Base-by-base conservation (phyloP, 2,113 vertebrate genomes). In the Chrysochloris asiatica region DNA sequence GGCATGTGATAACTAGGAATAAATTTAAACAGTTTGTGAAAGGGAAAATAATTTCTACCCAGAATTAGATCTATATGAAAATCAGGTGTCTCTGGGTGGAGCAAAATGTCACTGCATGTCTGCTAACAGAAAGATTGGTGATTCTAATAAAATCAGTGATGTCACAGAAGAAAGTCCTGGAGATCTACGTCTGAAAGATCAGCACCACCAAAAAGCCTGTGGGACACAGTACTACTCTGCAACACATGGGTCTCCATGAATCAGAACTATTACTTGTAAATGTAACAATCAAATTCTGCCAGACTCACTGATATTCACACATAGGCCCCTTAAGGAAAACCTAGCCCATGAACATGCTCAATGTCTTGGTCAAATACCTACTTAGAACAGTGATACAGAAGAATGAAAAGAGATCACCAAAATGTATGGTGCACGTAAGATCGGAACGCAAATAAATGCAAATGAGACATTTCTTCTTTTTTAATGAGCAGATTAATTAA, bases 401-500 rank as follows among this genome's bases (percentile, higher is more conserved):
- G 41, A 81, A 83, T 59, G 69, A 38, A 75, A 75, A 41, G 52
- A 8, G 71, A 94, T 94, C 76, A 90, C 83, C 50, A 30, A 93
- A 93, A 93, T 84, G 33, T 94, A 82, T 28, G 77, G 89, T 11
- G 56, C 52, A 54, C 75, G 33, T 38, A 93, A 90, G 93, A 86
- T 77, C 38, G 83, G 84, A 93, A 96, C 95, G 93, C 80, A 95
- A 96, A 96, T 90, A 67, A 12, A 96, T 96, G 94, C 94, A 97
- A 96, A 97, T 96, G 96, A 95, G 95, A 95, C 95, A 94, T 95
- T 96, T 96, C 93, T 94, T 84, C 90, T 92, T 94, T 78, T 96
- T 93, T 94, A 96, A 95, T 96, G 95, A 95, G 80, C 88, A 93
- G 90, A 90, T 96, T 96, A 97, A 96, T 96, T 96, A 96, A 96